Conservation (phyloP, 2,888 invertebrate species). For the Copidosoma aretas region DNA sequence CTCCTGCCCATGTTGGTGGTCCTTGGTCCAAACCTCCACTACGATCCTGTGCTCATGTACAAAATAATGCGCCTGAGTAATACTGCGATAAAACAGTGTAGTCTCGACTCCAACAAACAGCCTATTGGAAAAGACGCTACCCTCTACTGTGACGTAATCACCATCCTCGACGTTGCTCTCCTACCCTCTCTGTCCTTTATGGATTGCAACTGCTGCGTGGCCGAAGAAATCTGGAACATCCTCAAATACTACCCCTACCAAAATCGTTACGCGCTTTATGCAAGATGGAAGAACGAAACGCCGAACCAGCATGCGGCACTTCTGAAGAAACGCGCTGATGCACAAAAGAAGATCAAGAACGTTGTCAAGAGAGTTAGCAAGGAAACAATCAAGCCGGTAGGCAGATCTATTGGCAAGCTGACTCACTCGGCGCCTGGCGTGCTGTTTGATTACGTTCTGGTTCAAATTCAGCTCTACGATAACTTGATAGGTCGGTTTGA, state of each 20-base stretch:
- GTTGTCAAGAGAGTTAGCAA: constrained; percentile 98
- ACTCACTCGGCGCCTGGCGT: constrained; percentile 95
- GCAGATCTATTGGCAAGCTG: constrained; percentile 93
- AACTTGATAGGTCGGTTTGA: constrained; percentile 76
- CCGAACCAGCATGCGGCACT: constrained; percentile 82
- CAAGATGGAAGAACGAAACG: constrained; percentile 95
- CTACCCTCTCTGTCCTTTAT: constrained; percentile 90
- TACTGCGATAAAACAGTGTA: constrained; percentile 55
- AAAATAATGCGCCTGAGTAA: constrained; percentile 73
- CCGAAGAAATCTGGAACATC: constrained; percentile 96
- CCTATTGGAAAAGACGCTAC: constrained; percentile 58
- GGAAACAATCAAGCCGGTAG: constrained; percentile 97
- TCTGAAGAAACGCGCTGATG: constrained; percentile 83
- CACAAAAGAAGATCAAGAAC: constrained; percentile 90
- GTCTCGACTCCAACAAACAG: constrained; percentile 55
- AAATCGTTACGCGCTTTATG: constrained; percentile 84
- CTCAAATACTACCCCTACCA: constrained; percentile 87
- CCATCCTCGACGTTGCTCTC: constrained; percentile 85
- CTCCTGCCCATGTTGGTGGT: constrained; percentile 86
- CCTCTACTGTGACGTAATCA: constrained; percentile 83
- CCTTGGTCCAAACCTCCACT: constrained; percentile 86
- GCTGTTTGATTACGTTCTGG: constrained; percentile 91
- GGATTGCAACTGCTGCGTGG: constrained; percentile 93
- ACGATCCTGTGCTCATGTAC: constrained; percentile 88
- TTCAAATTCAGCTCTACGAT: constrained; percentile 91